Base-by-base conservation (phyloP, 2,888 invertebrate species). In the Cryptus viduatorius region DNA sequence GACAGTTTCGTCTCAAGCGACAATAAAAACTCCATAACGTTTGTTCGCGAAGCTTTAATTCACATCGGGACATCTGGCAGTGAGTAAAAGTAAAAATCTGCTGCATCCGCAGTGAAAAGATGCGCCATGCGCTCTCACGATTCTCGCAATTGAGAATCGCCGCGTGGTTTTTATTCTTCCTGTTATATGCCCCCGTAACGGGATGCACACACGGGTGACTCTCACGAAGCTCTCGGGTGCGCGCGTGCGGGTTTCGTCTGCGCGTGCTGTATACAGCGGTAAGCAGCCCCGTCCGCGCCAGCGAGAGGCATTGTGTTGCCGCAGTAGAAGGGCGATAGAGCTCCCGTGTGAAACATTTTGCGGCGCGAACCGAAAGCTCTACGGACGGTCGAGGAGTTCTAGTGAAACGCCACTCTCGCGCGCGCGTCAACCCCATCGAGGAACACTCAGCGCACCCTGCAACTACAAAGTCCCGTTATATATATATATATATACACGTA, bases 301-400 rank as follows among this genome's bases (percentile, higher is more conserved):
- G 59, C 59, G 59, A 31, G 29, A 37, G 37, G 37, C 37, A 8
- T 8, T 8, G 59, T 29, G 59, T 24, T 14, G 10, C 77, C 56
- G 56, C 16, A 56, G 67, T 48, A 42, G 24, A 68, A 37, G 71
- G 19, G 42, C 61, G 61, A 64, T 37, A 44, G 65, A 73, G 31
- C 16, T 76, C 7, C 68, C 31, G 65, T 77, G 77, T 77, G 77
- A 77, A 64, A 68, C 37, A 42, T 53, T 53, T 61, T 46, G 68
- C 77, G 77, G 77, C 80, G 73, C 67, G 59, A 77, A 37, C 80
- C 61, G 72, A 64, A 84, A 80, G 76, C 83, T 80, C 80, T 29
- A 1, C 59, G 1, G 59, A 67, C 10, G 29, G 29, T 24, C 14
- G 59, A 29, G 59, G n/a, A 31, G 42, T 12, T 56, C 65, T 56